Percentiles rank a stretch among this genome's conserved stretches.
Evolutionary conservation across 1,140 invertebrate species (phyloP).

Genomic region (Vanessa tameamea): DNA sequence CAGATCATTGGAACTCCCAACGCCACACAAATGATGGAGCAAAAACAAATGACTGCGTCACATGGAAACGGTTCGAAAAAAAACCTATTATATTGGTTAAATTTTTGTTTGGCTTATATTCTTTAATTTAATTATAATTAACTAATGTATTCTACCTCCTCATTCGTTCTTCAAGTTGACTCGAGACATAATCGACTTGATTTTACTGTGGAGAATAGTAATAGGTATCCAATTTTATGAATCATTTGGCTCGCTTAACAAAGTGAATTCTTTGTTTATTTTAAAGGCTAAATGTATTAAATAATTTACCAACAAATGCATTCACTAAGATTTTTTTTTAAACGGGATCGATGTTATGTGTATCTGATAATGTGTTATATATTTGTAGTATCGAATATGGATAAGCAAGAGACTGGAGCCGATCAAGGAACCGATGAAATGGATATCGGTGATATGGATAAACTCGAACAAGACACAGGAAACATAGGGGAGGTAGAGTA

Average conservation of each 20-base stretch:
- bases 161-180: constrained; percentile 73
- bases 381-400: constrained; percentile 37
- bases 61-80: constrained; percentile 51
- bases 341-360: neutral
- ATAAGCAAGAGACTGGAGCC: constrained; percentile 56
- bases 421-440: constrained; percentile 83
- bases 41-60: constrained; percentile 57
- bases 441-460: constrained; percentile 91
- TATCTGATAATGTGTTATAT: neutral
- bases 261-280: constrained; percentile 16
- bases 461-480: constrained; percentile 86
- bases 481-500: constrained; percentile 85
- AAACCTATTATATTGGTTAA: neutral
- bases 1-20: constrained; percentile 52
- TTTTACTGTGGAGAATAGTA: constrained; percentile 74
- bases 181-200: constrained; percentile 68
- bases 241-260: constrained; percentile 14
- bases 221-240: constrained; percentile 26
- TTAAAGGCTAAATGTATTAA: constrained; percentile 15
- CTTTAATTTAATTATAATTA: neutral
- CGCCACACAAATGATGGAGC: constrained; percentile 56
- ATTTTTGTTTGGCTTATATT: neutral
- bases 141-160: constrained; percentile 46
- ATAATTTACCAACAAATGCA: constrained; percentile 28
- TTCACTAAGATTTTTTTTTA: too few relatives aligned